Base-by-base conservation (phyloP, 2,797 vertebrate genomes). In the Rhinoraja longicauda region DNA sequence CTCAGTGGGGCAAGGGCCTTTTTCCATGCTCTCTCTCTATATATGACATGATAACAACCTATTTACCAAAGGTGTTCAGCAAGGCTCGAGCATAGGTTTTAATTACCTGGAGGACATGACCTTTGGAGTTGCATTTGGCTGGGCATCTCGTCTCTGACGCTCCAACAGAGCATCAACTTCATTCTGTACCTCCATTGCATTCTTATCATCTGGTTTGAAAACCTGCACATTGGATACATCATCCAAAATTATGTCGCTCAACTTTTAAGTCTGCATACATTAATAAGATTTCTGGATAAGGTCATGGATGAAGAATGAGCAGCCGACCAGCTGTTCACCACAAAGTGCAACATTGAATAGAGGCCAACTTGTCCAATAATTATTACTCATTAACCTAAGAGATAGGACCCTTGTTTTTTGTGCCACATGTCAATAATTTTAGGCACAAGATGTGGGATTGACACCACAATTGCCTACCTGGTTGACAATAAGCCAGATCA, bases 161-260 rank as follows among this genome's bases (percentile, higher is more conserved):
- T 99, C 98, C 93, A 99, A 94, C 26, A 99, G 95, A 67, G 98
- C 98, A 29, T 99, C 98, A 0, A 99, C 97, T 75, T 99, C 97
- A 93, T 95, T 97, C 94, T 99, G 98, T n/a, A 99, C 95, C 29
- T 99, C 98, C 95, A 99, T 96, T 0, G 98, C 97, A 21, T 99
- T 99, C 96, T 98, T 98, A 86, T 99, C 99, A 93, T 99, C 98
- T 0, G 98, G 96, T 94, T 98, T 99, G 95, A 99, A 99, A 94
- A 99, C 97, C 98, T 99, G 92, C 67, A 93, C 21, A 21, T 67
- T 62, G n/a, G n/a, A 88, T 7, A 53, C 36, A 86, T 53, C 86
- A 77, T 39, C 59, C 39, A 93, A 86, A 93, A 79, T 45, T 57
- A 29, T 13, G 36, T 45, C 76, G 76, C 29, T 24, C 4, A 36